phyloP scores from a whole-genome alignment of 1,140 invertebrate species.

The Drosophila hydei region DNA sequence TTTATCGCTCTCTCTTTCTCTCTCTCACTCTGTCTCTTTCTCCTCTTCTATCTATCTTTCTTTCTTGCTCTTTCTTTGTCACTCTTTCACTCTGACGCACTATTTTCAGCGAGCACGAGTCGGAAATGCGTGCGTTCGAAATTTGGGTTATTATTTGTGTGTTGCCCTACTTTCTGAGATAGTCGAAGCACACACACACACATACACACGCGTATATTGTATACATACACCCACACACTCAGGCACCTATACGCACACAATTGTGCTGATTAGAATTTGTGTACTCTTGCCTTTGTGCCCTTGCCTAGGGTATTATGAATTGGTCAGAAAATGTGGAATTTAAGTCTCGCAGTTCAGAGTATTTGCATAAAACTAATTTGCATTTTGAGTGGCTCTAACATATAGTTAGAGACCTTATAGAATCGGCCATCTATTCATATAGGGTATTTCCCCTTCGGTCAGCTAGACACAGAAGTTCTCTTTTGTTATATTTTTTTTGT shows the following conservation, averaged over 20 bases:
- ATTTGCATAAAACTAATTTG: too few relatives aligned
- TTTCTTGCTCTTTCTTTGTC: slow-evolving; percentile 3
- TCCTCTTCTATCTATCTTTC: too few relatives aligned
- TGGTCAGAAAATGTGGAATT: not conserved
- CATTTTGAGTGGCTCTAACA: too few relatives aligned
- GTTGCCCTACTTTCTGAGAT: slow-evolving; percentile 72
- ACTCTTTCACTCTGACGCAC: slow-evolving; percentile 10
- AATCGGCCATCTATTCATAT: too few relatives aligned
- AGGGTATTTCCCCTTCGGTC: not conserved
- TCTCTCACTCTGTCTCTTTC: slow-evolving; percentile 13
- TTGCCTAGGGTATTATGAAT: not conserved
- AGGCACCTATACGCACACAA: slow-evolving; percentile 37
- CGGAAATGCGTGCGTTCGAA: slow-evolving; percentile 73
- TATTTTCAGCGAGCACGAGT: slow-evolving; percentile 31
- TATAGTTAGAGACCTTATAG: too few relatives aligned
- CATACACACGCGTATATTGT: too few relatives aligned
- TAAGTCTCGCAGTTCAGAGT: too few relatives aligned
- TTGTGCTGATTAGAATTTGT: slow-evolving; percentile 60
- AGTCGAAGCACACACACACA: slow-evolving; percentile 31
- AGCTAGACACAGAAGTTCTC: not conserved
- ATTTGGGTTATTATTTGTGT: slow-evolving; percentile 74
- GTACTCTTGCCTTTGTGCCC: slow-evolving; percentile 7
- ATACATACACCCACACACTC: slow-evolving; percentile 29
- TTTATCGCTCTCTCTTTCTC: slow-evolving; percentile 4
- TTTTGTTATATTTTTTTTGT: slow-evolving; percentile 17